Evolutionary conservation across 2,113 vertebrate species (phyloP).

Genomic region (Rhadina sibilatrix): DNA sequence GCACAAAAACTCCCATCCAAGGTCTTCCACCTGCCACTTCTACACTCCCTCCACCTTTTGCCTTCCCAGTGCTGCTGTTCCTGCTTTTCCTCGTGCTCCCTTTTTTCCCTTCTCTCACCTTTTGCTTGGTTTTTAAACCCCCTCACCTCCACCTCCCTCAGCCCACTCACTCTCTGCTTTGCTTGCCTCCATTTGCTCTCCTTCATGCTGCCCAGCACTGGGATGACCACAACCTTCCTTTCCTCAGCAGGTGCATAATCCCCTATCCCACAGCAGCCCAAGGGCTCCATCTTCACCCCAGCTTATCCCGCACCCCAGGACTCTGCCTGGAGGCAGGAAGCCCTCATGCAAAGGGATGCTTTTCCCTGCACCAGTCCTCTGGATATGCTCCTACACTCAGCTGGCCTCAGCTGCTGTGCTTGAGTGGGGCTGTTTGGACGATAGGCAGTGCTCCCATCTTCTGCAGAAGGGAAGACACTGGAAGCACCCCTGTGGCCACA

Average conservation of each 20-base stretch:
- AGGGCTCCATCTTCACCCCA: background rate
- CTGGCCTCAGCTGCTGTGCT: background rate
- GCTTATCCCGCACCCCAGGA: background rate
- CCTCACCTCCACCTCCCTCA: background rate
- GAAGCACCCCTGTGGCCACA: background rate
- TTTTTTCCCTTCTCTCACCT: rapidly evolving
- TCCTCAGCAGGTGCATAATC: background rate
- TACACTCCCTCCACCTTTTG: background rate
- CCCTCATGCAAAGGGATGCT: background rate
- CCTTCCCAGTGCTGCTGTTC: background rate
- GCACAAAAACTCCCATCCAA: background rate
- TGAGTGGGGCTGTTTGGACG: background rate
- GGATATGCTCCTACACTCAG: background rate
- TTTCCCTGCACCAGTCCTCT: background rate
- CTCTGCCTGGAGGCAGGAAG: background rate
- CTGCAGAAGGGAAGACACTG: background rate
- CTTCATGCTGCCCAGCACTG: background rate
- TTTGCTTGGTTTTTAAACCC: background rate
- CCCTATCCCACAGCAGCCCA: rapidly evolving
- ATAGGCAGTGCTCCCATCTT: background rate
- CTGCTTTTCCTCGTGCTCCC: background rate
- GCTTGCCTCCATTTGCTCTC: background rate
- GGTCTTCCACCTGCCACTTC: background rate
- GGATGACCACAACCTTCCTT: background rate
- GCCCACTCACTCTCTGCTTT: background rate